phyloP scores from a whole-genome alignment of 2,113 vertebrate genomes.

The Platycercus adscitus region DNA sequence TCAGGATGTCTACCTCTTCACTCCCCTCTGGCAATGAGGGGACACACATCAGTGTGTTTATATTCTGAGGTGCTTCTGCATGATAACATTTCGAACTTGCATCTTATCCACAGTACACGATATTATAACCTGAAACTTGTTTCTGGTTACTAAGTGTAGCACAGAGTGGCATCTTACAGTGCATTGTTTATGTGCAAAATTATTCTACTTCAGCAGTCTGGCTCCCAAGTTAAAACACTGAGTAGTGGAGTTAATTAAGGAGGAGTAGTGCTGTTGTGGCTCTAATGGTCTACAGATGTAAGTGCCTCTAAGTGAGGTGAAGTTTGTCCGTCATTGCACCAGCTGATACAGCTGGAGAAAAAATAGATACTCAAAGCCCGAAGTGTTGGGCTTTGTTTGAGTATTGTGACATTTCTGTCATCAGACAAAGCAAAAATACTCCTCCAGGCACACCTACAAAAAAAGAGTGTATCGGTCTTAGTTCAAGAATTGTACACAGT shows the following conservation, averaged over 20 bases:
- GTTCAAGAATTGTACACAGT: not conserved
- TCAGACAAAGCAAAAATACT: not conserved
- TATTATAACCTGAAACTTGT: not conserved
- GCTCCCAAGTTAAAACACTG: slow-evolving; percentile 45
- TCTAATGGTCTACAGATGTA: not conserved
- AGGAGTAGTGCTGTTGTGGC: not conserved
- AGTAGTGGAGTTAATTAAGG: slow-evolving; percentile 60
- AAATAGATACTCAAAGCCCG: not conserved
- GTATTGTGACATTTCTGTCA: not conserved
- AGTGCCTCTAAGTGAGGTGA: slow-evolving; percentile 11
- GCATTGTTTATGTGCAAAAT: not conserved
- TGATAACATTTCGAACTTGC: not conserved
- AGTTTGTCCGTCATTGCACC: not conserved
- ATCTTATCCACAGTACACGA: not conserved
- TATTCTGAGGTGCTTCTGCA: not conserved
- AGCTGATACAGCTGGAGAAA: not conserved
- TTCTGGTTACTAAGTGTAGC: not conserved
- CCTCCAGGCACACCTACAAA: not conserved
- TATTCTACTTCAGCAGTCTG: not conserved
- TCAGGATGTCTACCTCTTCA: not conserved
- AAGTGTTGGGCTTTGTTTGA: not conserved
- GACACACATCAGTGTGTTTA: not conserved
- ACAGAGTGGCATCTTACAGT: not conserved
- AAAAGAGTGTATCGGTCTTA: not conserved
- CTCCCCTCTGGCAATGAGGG: not conserved